A percentile compares a stretch with the other conserved stretches of the same genome.
Evolutionary conservation across 2,113 vertebrate genomes (phyloP).

Genomic region (Cyanoramphus novaezelandiae): DNA sequence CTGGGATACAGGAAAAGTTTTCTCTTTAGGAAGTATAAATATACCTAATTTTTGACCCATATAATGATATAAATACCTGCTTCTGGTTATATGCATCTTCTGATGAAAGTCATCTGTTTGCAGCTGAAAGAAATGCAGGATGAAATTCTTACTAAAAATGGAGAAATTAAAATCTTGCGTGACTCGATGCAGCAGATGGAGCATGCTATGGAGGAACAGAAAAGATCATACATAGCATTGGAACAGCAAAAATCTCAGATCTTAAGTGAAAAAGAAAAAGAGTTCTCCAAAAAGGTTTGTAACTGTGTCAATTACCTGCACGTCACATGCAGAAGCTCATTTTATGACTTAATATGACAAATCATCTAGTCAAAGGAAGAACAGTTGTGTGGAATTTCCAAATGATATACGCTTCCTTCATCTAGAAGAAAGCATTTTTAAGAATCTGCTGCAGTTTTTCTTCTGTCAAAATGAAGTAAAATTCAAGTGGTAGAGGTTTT

Average conservation of each 20-base stretch:
- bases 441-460: neutral
- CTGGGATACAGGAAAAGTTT: neutral
- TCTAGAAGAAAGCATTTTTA: neutral
- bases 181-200: slow-evolving; percentile 87
- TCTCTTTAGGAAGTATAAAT: neutral
- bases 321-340: neutral
- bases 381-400: neutral
- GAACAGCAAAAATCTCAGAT: slow-evolving; percentile 80
- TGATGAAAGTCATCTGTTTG: slow-evolving; percentile 45
- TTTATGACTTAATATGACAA: neutral
- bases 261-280: slow-evolving; percentile 86
- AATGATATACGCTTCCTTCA: neutral
- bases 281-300: slow-evolving; percentile 88
- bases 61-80: neutral
- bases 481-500: neutral
- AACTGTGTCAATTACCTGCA: neutral
- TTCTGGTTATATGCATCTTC: neutral
- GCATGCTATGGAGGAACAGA: slow-evolving; percentile 83
- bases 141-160: slow-evolving; percentile 87
- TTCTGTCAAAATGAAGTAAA: neutral
- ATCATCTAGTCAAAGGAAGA: neutral
- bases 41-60: neutral
- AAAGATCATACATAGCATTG: slow-evolving; percentile 73
- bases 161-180: slow-evolving; percentile 91
- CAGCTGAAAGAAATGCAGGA: slow-evolving; percentile 89